A percentile compares a stretch with the other conserved stretches of the same genome.
Conservation (phyloP, 92 coral and sea anemone species). For the Anthopleura xanthogrammica region DNA sequence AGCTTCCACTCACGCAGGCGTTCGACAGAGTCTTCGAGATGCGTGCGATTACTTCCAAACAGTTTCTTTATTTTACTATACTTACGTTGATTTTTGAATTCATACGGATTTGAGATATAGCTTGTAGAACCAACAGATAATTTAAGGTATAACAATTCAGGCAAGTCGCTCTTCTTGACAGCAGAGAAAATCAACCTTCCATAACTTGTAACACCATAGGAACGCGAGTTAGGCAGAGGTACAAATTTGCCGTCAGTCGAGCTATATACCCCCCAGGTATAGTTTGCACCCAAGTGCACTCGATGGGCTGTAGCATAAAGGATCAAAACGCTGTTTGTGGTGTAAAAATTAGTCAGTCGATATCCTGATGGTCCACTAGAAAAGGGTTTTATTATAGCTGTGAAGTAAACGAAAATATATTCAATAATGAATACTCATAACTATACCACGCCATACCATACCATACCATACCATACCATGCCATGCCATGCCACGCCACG, state of each 20-base stretch:
- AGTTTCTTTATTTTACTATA: not conserved
- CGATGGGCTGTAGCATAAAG: constrained; percentile 8
- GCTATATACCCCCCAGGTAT: constrained; percentile 29
- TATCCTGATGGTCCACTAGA: constrained; percentile 6
- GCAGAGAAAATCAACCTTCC: constrained; percentile 19
- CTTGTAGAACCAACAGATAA: constrained; percentile 21
- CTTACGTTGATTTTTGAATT: not conserved
- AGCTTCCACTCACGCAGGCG: no score
- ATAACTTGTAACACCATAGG: not conserved
- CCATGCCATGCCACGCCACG: no score
- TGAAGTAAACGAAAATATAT: not conserved
- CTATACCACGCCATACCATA: not conserved
- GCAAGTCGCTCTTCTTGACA: not conserved
- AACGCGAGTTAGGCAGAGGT: not conserved
- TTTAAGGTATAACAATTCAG: not conserved
- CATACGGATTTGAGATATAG: not conserved
- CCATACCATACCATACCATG: no score
- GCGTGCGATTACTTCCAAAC: no score
- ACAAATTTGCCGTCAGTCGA: not conserved
- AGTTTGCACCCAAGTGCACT: constrained; percentile 19
- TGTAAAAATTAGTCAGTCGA: not conserved
- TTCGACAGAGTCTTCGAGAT: no score
- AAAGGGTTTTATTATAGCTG: constrained; percentile 11
- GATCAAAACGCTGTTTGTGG: not conserved
- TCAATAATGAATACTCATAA: not conserved